Base-by-base conservation (phyloP, 2,113 vertebrate genomes). In the Hylia prasina region DNA sequence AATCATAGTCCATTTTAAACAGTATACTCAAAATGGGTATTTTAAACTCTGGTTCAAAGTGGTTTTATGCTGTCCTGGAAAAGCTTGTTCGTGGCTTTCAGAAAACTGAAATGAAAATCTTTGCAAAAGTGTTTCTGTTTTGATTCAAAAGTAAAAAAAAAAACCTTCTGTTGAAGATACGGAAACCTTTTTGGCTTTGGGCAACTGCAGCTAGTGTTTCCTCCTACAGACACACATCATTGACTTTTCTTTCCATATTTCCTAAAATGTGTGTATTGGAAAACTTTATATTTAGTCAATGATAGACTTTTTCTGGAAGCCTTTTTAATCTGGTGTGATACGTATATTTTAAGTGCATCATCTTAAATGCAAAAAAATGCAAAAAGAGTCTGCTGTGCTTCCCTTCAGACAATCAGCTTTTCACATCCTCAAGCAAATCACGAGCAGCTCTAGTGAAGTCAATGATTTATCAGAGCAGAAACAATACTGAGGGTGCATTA, bases 161-260 rank as follows among this genome's bases (percentile, higher is more conserved):
- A 57, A 2, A 2, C 18, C 9, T 35, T 80, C 66, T 94, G 18
- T 86, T 72, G 42, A 86, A 70, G 25, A 50, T 50, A 61, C 0
- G 15, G 35, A 68, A 88, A 35, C 23, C 14, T 13, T 42, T 39
- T 48, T 42, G 7, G 31, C 35, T 82, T 65, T 1, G 51, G n/a
- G 10, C 60, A 68, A 68, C 60, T 73, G 50, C 47, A 86, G 54
- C 39, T 86, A 20, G 69, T 61, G 17, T 79, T 84, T 40, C 64
- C 42, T 94, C n/a, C 40, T 47, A 48, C 40, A 91, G 47, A 53
- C 15, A 57, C 25, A 44, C 7, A 37, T 77, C n/a, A 33, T 48
- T 86, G 45, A 58, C 63, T 63, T 88, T 94, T 94, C 61, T 72
- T 90, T 86, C 45, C 33, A n/a, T 88, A 86, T 90, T 73, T 83